Evolutionary conservation across 2,888 invertebrate species (phyloP), one percentile per base, ranked within the genome.

Genomic region (Cheilosia vernalis): DNA sequence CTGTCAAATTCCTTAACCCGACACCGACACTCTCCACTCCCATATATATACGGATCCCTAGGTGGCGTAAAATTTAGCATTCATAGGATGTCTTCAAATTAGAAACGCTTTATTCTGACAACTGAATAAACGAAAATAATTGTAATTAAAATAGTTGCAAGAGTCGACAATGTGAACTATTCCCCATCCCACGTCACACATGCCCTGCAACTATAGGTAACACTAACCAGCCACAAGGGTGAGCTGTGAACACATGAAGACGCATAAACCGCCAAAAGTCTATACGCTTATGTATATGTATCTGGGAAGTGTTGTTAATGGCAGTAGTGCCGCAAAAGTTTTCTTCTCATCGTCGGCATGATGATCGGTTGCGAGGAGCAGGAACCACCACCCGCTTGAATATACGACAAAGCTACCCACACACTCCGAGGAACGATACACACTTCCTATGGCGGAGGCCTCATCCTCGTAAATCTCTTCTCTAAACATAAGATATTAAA

Each of bases 381-480:
- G 56, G 56, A 58, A 51, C 27, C 49, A 2, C 17, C 47, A 19
- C 37, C 58, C 69, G 7, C 47, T 51, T 58, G 64, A 84, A 79
- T 74, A 74, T 84, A 79, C 69, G 79, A 56, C 58, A 47, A 67
- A 84, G 55, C 64, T 66, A 55, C 69, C 33, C 66, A 70, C 63
- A 79, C 51, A 33, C 60, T 40, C 55, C 2, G 53, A 69, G 40
- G 40, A 51, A 37, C 56, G 55, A 69, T 17, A 63, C 27, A 60
- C 64, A 60, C 69, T 61, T 58, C 47, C 74, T 51, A 42, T 37
- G 63, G 58, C 37, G 51, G 55, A 30, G 69, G 79, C 66, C 79
- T 84, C 84, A 79, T 84, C 84, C 79, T 81, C 85, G 80, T 85
- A 81, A 85, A 85, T 85, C 85, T 81, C 70, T 61, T 70, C 76